Evolutionary conservation across 2,797 vertebrate species (phyloP).

Genomic region (Falco berigora): DNA sequence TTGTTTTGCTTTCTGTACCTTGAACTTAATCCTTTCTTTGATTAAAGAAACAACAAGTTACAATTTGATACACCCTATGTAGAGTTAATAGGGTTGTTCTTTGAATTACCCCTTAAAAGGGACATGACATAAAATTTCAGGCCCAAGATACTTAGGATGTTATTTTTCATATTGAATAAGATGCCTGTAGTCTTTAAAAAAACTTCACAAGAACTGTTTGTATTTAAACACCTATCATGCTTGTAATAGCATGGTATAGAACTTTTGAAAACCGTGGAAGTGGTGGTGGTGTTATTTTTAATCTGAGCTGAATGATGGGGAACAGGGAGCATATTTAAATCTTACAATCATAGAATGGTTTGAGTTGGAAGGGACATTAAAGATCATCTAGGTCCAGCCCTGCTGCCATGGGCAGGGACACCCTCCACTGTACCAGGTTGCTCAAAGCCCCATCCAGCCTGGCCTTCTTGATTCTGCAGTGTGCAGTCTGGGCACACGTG

Average conservation of each 20-base stretch:
- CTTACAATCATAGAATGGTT: neutral
- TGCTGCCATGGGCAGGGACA: too few species aligned
- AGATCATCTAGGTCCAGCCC: too few species aligned
- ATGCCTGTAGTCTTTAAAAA: neutral
- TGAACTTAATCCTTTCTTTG: neutral
- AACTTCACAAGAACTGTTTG: neutral
- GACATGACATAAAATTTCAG: neutral
- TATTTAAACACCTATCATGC: neutral
- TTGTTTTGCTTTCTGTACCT: constrained; percentile 1
- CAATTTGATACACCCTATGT: neutral
- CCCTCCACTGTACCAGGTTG: too few species aligned
- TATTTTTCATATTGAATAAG: neutral
- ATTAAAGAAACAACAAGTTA: constrained; percentile 19
- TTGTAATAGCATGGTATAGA: neutral
- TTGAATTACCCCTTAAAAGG: neutral
- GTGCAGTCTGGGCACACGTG: neutral
- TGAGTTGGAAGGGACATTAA: too few species aligned
- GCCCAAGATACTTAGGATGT: neutral
- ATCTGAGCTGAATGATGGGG: neutral
- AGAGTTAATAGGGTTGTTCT: neutral
- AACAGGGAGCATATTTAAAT: neutral
- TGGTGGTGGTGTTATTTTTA: neutral
- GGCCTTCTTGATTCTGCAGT: neutral
- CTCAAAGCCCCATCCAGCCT: too few species aligned
- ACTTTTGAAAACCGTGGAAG: neutral